A percentile compares a stretch with the other conserved stretches of the same genome.
These are phyloP conservation scores for Catharus fuscescens DNA, from an alignment of 2,113 vertebrate genomes.

Conservation along the genomic window DNA sequence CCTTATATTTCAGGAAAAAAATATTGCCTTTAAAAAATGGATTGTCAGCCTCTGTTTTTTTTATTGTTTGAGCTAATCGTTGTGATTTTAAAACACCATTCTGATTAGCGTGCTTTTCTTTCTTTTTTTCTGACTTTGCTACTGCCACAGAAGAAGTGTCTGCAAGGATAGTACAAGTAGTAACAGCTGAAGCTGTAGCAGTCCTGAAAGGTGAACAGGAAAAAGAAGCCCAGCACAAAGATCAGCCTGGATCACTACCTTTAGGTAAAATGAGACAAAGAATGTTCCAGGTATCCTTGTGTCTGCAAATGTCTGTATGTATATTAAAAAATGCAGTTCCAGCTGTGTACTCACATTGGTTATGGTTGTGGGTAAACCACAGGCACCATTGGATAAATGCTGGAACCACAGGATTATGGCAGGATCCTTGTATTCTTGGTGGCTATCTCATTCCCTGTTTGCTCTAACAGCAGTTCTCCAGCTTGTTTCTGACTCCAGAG, in stretches of 20 bases:
- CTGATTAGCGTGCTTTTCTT: slow-evolving; percentile 1
- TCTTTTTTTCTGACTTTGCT: slow-evolving; percentile 52
- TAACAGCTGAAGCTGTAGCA: slow-evolving; percentile 97
- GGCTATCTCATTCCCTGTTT: not conserved
- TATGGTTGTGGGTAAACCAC: not conserved
- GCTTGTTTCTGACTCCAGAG: not conserved
- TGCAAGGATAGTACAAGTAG: slow-evolving; percentile 97
- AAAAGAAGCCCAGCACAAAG: slow-evolving; percentile 83
- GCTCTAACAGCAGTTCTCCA: not conserved
- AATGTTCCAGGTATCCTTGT: not conserved
- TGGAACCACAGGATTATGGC: not conserved
- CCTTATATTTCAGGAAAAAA: not conserved
- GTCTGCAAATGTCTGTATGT: not conserved
- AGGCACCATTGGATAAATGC: not conserved
- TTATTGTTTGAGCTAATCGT: not conserved
- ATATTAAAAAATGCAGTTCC: not conserved
- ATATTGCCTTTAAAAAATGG: not conserved
- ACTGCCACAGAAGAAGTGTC: slow-evolving; percentile 92
- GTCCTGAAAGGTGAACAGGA: slow-evolving; percentile 97
- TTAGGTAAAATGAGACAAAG: slow-evolving; percentile 83
- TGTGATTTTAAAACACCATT: not conserved
- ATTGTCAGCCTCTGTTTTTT: not conserved
- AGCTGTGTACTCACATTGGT: not conserved
- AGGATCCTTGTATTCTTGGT: not conserved
- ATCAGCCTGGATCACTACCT: slow-evolving; percentile 84